Percentiles rank a stretch among this genome's conserved stretches.
Conservation (phyloP, 1,140 invertebrate species). For the Drosophila gunungcola region DNA sequence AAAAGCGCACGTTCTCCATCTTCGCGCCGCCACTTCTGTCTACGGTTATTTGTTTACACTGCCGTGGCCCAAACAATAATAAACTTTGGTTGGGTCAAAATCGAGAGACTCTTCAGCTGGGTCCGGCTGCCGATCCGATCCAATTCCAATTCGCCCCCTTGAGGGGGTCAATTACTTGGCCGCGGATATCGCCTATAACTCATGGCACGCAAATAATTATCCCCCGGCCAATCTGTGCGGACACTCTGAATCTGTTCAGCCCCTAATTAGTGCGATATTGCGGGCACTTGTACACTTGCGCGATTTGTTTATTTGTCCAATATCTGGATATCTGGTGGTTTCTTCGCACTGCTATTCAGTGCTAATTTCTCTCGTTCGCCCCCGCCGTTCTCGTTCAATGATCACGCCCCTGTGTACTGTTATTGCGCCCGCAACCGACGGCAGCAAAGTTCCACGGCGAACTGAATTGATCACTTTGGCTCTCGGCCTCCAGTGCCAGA, state of each 20-base stretch:
- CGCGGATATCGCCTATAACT: constrained; percentile 32
- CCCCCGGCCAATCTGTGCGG: not conserved
- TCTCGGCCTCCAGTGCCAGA: constrained; percentile 16
- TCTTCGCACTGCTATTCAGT: constrained; percentile 48
- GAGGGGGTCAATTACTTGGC: constrained; percentile 23
- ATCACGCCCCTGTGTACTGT: constrained; percentile 11
- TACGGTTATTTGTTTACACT: constrained; percentile 55
- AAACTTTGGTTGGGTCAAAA: constrained; percentile 35
- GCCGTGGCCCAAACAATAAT: constrained; percentile 60
- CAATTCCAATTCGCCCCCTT: not conserved
- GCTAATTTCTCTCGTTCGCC: constrained; percentile 54
- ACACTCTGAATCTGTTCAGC: constrained; percentile 45
- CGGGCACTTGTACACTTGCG: constrained; percentile 27
- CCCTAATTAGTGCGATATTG: constrained; percentile 30
- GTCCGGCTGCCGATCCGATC: constrained; percentile 40
- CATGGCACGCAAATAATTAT: constrained; percentile 17
- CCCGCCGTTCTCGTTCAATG: not conserved
- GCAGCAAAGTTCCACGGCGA: constrained; percentile 57
- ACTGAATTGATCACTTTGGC: constrained; percentile 55
- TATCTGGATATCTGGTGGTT: constrained; percentile 53
- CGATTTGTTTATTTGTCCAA: constrained; percentile 72
- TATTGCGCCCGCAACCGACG: constrained; percentile 41
- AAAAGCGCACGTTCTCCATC: constrained; percentile 84
- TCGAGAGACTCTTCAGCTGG: constrained; percentile 10
- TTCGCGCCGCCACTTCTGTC: constrained; percentile 48